Base-by-base conservation (phyloP, 2,797 vertebrate species). In the Ctenochaetus hawaiiensis region DNA sequence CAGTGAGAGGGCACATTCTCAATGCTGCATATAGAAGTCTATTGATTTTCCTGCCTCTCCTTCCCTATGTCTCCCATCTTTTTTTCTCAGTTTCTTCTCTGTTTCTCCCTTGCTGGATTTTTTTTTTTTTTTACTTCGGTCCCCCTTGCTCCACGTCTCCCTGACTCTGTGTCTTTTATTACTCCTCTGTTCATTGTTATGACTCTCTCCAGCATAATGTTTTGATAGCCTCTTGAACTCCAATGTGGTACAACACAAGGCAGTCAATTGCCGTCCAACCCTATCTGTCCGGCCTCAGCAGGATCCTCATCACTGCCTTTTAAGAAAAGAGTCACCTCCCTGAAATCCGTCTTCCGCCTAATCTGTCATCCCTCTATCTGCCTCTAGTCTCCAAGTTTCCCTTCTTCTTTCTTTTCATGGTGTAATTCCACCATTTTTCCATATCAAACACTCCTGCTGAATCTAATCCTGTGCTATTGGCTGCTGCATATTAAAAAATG, bases 1-100 rank as follows among this genome's bases (percentile, higher is more conserved):
- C 78, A 67, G 67, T 13, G 30, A 81, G 79, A 86, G 86, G 83
- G 69, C 85, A 85, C 67, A 60, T 83, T 89, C 84, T 85, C 72
- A 3, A 68, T 67, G 87, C 87, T 82, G 80, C 83, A 75, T 86
- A 78, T 83, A 84, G 82, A 87, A 82, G 45, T 37, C 51, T 88
- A 93, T 94, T 88, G 92, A 94, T 95, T 94, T 90, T 83, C 57
- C 78, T 78, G 72, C 71, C 70, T 77, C 78, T 83, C 41, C 51
- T 23, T 81, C 72, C 22, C 17, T 65, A 30, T 65, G 45, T 65
- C 66, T 75, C 26, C 56, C 43, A 49, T 73, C 60, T 72, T 80
- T 80, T 54, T 72, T 43, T 57, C n/a, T 82, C 59, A 71, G 47
- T 82, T 72, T 47, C 80, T 74, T 49, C 67, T 58, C 70, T 59